Percentiles rank a stretch among this genome's conserved stretches.
These are phyloP conservation scores for Scomber scombrus DNA, from an alignment of 2,113 vertebrate genomes.

Conservation along the genomic window DNA sequence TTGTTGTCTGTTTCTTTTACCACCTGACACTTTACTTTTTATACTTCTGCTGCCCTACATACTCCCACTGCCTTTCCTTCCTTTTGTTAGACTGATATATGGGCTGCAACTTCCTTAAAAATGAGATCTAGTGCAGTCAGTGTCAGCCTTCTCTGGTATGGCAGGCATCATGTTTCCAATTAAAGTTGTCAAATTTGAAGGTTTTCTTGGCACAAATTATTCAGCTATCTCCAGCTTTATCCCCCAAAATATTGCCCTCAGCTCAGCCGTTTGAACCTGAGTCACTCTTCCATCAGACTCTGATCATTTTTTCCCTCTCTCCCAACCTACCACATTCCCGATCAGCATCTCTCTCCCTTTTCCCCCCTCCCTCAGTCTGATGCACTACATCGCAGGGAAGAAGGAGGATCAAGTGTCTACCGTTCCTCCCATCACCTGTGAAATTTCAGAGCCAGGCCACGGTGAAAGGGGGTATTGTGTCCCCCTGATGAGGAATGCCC, in stretches of 20 bases:
- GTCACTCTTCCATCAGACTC: constrained; percentile 28
- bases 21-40: too few relatives aligned
- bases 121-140: too few relatives aligned
- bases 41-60: too few relatives aligned
- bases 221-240: background rate
- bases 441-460: constrained; percentile 91
- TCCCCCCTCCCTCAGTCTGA: constrained; percentile 12
- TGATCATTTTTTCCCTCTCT: constrained; percentile 7
- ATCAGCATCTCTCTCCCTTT: constrained; percentile 47
- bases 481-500: constrained; percentile 90
- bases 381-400: constrained; percentile 77
- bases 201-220: constrained; percentile 1
- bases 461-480: constrained; percentile 97
- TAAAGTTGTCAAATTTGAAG: background rate
- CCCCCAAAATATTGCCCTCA: background rate
- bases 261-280: background rate
- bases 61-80: too few relatives aligned
- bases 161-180: background rate
- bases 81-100: too few relatives aligned
- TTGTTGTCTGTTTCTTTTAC: too few relatives aligned
- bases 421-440: constrained; percentile 95
- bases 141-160: too few relatives aligned
- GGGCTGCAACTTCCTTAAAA: too few relatives aligned
- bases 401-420: constrained; percentile 87
- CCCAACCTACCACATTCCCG: constrained; percentile 23